phyloP scores from a whole-genome alignment of 2,797 vertebrate genomes.

The Amniataba percoides region DNA sequence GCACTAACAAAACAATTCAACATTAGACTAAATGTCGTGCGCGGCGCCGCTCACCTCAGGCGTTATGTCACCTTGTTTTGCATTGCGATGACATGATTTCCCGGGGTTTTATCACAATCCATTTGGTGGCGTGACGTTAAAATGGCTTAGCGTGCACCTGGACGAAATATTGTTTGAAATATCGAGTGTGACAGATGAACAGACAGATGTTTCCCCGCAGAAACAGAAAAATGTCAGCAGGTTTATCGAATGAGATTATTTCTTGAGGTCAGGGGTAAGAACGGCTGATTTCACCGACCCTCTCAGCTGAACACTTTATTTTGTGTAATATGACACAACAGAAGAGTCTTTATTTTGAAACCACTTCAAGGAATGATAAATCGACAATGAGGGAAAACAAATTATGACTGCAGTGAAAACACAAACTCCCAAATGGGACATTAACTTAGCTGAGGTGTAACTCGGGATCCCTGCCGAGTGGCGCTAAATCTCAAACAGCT shows the following conservation, averaged over 20 bases:
- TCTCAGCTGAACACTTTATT: neutral
- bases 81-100: slow-evolving; percentile 19
- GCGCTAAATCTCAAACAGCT: neutral
- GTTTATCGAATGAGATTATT: slow-evolving; percentile 33
- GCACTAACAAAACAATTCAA: slow-evolving; percentile 21
- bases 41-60: slow-evolving; percentile 5
- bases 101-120: slow-evolving; percentile 28
- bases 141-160: slow-evolving; percentile 41
- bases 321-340: neutral
- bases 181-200: slow-evolving; percentile 53
- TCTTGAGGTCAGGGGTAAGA: neutral
- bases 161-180: slow-evolving; percentile 32
- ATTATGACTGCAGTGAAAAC: neutral
- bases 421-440: neutral
- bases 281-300: neutral
- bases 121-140: slow-evolving; percentile 12
- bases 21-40: neutral
- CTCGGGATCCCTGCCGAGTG: neutral
- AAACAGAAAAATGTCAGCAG: slow-evolving; percentile 55
- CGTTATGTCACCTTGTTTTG: slow-evolving; percentile 8
- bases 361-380: neutral
- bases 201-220: slow-evolving; percentile 45
- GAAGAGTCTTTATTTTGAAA: neutral
- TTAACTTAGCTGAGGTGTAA: neutral
- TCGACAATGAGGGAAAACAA: neutral